Conservation (phyloP, 2,888 invertebrate species). For the Drosophila meridionalis region DNA sequence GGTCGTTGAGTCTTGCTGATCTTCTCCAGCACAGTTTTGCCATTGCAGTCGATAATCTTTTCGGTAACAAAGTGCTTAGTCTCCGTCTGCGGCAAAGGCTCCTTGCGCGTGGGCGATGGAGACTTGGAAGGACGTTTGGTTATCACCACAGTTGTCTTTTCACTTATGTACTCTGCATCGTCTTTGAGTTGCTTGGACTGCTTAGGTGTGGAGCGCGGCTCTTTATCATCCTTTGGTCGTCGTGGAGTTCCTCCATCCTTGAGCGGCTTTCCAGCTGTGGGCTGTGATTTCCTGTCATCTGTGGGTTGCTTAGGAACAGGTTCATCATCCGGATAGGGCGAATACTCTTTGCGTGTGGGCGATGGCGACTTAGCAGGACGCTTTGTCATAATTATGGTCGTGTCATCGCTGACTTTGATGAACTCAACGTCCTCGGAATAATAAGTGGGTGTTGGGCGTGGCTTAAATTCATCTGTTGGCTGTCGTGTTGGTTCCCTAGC, state of each 20-base stretch:
- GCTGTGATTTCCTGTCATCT: constrained; percentile 7
- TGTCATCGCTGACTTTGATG: constrained; percentile 51
- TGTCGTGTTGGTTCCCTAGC: background rate
- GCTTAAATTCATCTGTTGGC: constrained; percentile 4
- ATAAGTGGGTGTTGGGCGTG: constrained; percentile 5
- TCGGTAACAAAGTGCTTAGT: constrained; percentile 62
- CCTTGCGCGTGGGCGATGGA: constrained; percentile 46
- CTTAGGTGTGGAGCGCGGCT: constrained; percentile 18
- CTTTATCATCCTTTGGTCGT: constrained; percentile 8
- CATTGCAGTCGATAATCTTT: constrained; percentile 64
- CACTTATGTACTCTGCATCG: constrained; percentile 49
- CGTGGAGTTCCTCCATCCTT: background rate
- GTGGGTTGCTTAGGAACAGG: constrained; percentile 5
- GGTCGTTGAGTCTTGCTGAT: constrained; percentile 22
- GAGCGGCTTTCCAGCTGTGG: constrained; percentile 9
- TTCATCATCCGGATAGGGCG: constrained; percentile 27
- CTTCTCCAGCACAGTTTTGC: constrained; percentile 46
- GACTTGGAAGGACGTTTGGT: constrained; percentile 46
- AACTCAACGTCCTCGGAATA: constrained; percentile 38
- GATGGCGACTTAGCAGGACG: constrained; percentile 47
- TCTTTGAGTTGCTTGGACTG: constrained; percentile 37
- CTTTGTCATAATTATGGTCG: constrained; percentile 56
- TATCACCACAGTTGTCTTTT: constrained; percentile 57
- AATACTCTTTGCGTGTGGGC: constrained; percentile 39
- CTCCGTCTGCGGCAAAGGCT: constrained; percentile 32